Evolutionary conservation across 2,113 vertebrate species (phyloP), one percentile per base, ranked within the genome.

Genomic region (Leiothrix lutea): DNA sequence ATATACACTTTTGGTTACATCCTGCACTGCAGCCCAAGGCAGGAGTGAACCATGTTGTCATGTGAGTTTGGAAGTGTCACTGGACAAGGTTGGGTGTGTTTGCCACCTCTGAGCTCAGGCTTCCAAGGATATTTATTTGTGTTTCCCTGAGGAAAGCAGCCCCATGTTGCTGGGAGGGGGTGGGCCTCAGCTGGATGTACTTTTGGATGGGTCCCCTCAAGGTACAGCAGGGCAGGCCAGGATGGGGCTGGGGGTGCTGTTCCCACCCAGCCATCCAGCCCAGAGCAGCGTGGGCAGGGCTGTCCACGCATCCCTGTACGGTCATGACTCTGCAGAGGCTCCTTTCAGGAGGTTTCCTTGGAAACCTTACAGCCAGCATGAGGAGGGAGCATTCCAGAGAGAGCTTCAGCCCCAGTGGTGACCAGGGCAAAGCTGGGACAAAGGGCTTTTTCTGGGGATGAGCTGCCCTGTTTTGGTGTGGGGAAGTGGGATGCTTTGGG

Each of bases 321-420:
- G 47, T 58, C 12, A 0, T 62, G 71, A 3, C 71, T 84, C 74
- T 77, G 89, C 56, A 60, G 80, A 94, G 77, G 64, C 75, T 94
- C 35, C 8, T 84, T 84, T 45, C 48, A 36, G 67, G 79, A 92
- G 92, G 92, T 83, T 91, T 96, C 89, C 90, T 87, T 95, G 93
- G 96, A 90, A 96, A 94, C 83, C 35, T 11, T 0, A 12, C 69
- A 83, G 67, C 56, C 44, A 60, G 48, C 38, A 7, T 3, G 50
- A 85, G 74, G 62, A 90, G 45, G 48, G 71, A 93, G 67, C 11
- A 0, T 90, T 94, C 74, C n/a, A 1, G 6, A 88, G 88, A 38
- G 31, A 38, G 54, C 88, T 51, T 71, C 6, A 22, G 66, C 53
- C 74, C 66, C 1, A 1, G 53, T 2, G 57, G 28, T 91, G 86